Base-by-base conservation (phyloP, 2,888 invertebrate genomes). In the Lycia hirtaria region DNA sequence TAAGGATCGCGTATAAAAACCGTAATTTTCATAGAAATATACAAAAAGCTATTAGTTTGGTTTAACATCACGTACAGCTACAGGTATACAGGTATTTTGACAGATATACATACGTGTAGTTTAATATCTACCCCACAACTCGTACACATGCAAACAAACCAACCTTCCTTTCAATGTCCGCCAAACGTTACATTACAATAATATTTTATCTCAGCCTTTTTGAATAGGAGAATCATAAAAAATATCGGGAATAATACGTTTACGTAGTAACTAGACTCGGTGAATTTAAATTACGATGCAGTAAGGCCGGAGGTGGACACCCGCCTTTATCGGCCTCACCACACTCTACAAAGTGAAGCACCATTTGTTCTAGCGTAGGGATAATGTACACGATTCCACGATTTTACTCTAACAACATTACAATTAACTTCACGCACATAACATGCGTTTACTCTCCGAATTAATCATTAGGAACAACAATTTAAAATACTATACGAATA, bases 301-400 rank as follows among this genome's bases (percentile, higher is more conserved):
- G 76, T 78, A 72, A 51, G 26, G 59, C 54, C 52, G 45, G 50
- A 47, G 38, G 51, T 3, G 15, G 17, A 17, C 28, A 58, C 53
- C 47, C 49, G 56, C 49, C 52, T 9, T 30, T n/a, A 14, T 22
- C 47, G 28, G 67, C 71, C 65, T 68, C 75, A 77, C 85, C 80
- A 80, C 80, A 80, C 80, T 84, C 92, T 91, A 92, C 88, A 77
- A 84, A 80, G 86, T 88, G 88, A 91, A 91, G 92, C 92, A 92
- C 92, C 92, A 92, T 91, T 88, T 89, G 91, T 89, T 92, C 91
- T 90, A 91, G 92, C 91, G 88, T 91, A 90, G 86, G 92, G 91
- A 85, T 80, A 90, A 92, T 92, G 90, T 92, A 92, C 92, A 92
- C 82, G 78, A 81, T 87, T 88, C 85, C 77, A 81, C 83, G 78